A percentile compares a stretch with the other conserved stretches of the same genome.
Conservation (phyloP, 1,140 invertebrate genomes). For the Melipona quadrifasciata region DNA sequence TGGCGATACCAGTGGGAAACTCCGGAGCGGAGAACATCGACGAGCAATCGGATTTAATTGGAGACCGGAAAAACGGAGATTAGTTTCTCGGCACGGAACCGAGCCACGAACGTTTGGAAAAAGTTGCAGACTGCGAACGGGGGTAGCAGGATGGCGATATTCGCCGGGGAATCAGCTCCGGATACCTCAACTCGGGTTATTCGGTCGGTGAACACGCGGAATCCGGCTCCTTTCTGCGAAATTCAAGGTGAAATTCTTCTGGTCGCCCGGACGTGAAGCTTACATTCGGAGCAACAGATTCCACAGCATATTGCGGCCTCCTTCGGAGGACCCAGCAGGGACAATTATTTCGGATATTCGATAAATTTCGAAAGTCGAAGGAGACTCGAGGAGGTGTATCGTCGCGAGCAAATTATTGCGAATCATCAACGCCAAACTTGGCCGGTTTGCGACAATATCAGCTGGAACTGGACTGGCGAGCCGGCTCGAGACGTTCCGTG, state of each 20-base stretch:
- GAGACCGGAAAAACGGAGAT: neutral
- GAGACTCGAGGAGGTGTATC: too few species aligned
- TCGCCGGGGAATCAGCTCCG: neutral
- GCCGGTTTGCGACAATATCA: conserved; percentile 12
- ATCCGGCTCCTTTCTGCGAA: neutral
- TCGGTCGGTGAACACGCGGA: conserved; percentile 23
- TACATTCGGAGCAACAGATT: neutral
- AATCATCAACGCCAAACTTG: neutral
- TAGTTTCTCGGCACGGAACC: neutral
- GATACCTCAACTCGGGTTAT: conserved; percentile 14
- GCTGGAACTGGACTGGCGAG: neutral
- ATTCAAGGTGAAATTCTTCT: conserved; percentile 23
- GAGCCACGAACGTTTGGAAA: neutral
- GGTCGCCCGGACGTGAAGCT: neutral
- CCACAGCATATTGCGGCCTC: neutral
- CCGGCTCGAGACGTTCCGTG: conserved; percentile 11
- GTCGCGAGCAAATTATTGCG: too few species aligned
- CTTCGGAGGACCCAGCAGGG: neutral
- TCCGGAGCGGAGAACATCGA: neutral
- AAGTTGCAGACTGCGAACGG: neutral
- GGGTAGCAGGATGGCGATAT: neutral
- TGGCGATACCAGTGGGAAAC: too few species aligned
- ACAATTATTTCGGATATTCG: neutral
- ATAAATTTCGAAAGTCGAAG: too few species aligned
- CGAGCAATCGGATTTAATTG: conserved; percentile 9